Conservation (phyloP, 2,888 invertebrate species). For the Boloria selene region DNA sequence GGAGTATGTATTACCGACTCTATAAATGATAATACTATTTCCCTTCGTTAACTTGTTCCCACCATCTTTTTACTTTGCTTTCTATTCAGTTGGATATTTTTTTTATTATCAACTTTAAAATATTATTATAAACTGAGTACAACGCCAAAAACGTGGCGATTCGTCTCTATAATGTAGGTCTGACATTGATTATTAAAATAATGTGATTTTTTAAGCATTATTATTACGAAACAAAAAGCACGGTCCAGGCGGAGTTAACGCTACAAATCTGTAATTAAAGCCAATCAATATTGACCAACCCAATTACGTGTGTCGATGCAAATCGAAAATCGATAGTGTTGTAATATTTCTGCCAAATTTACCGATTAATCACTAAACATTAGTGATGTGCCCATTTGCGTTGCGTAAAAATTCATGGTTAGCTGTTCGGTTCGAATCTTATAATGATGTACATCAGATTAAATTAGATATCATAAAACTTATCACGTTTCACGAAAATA, state of each 20-base stretch:
- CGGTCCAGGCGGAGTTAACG: slow-evolving; percentile 4
- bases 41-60: no score
- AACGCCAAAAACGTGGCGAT: not conserved
- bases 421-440: slow-evolving; percentile 6
- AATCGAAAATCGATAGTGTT: slow-evolving; percentile 50
- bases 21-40: no score
- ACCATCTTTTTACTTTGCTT: no score
- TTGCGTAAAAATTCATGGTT: slow-evolving; percentile 24
- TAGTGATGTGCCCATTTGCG: slow-evolving; percentile 27
- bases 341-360: slow-evolving; percentile 38
- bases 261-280: slow-evolving; percentile 26
- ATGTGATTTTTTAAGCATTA: not conserved
- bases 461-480: not conserved
- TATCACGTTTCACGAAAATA: not conserved
- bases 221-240: slow-evolving; percentile 10
- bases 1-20: no score
- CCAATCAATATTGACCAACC: slow-evolving; percentile 42
- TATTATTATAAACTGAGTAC: not conserved
- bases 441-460: slow-evolving; percentile 1
- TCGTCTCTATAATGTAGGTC: not conserved
- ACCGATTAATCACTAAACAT: slow-evolving; percentile 28
- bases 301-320: slow-evolving; percentile 48
- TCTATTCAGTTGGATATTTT: no score
- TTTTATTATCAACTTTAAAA: not conserved
- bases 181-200: not conserved